Evolutionary conservation across 37 sponge, comb jelly and placozoan genomes (phyloP).

Genomic region (Tethya wilhelma): DNA sequence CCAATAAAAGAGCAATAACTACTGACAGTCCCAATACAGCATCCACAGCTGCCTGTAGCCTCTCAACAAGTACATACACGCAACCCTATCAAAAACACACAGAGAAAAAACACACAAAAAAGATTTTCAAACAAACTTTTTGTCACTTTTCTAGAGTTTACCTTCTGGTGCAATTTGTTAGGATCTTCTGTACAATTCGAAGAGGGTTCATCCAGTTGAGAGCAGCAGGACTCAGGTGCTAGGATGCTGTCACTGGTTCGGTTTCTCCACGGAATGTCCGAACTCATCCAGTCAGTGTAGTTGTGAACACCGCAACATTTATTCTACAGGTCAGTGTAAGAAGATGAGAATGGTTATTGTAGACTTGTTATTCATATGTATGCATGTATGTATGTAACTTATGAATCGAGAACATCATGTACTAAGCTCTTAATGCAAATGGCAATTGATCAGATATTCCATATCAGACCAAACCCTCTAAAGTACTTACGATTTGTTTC

Average conservation of each 20-base stretch:
- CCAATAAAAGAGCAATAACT: constrained; percentile 2
- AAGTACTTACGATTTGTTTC: no score
- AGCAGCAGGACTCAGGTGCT: constrained; percentile 37
- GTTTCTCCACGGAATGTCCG: constrained; percentile 17
- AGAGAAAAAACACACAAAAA: background rate
- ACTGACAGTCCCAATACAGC: constrained; percentile 18
- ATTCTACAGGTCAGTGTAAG: background rate
- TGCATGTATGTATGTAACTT: no score
- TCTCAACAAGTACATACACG: background rate
- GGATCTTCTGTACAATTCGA: background rate
- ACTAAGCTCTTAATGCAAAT: no score
- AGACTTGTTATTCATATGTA: no score
- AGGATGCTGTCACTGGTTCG: background rate
- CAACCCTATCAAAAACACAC: constrained; percentile 23
- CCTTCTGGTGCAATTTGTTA: background rate
- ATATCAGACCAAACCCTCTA: no score
- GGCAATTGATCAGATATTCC: no score
- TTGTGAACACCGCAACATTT: constrained; percentile 41
- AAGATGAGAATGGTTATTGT: no score
- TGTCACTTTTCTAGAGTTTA: background rate
- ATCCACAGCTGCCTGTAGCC: constrained; percentile 17
- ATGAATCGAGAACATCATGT: no score
- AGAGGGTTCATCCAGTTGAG: background rate
- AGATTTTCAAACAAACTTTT: background rate
- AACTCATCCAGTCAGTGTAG: constrained; percentile 31